Percentiles rank a stretch among this genome's conserved stretches.
Evolutionary conservation across 1,140 invertebrate species (phyloP).

Genomic region (Triops cancriformis): DNA sequence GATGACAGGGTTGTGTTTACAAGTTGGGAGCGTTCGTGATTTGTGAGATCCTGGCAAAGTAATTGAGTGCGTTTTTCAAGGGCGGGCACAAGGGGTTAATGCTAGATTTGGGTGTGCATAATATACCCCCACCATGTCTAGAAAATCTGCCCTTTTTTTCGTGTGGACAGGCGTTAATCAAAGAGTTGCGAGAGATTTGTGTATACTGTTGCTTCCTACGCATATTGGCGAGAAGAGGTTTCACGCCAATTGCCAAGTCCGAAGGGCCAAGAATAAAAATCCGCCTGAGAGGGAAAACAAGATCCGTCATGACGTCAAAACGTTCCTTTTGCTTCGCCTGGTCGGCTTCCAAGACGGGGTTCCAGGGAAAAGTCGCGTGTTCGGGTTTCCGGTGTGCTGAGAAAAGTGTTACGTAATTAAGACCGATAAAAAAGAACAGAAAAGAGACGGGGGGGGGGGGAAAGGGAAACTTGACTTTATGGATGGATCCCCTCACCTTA

Average conservation of each 20-base stretch:
- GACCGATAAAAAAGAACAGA: constrained; percentile 6
- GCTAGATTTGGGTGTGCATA: neutral
- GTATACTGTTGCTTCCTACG: neutral
- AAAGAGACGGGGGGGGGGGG: neutral
- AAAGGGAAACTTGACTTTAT: too few species aligned
- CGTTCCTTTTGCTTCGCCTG: neutral
- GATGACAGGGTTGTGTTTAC: neutral
- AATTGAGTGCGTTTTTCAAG: neutral
- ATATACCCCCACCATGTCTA: neutral
- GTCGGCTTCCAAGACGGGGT: neutral
- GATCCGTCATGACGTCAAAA: constrained; percentile 5
- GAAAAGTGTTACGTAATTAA: constrained; percentile 4
- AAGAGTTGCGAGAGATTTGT: neutral
- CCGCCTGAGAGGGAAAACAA: neutral
- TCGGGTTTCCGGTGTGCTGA: neutral
- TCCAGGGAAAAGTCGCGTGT: neutral
- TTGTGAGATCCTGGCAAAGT: neutral
- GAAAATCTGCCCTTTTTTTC: neutral
- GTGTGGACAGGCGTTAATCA: neutral
- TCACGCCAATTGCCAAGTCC: neutral
- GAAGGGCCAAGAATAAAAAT: neutral
- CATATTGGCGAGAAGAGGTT: neutral
- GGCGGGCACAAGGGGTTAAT: neutral
- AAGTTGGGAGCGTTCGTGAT: neutral
- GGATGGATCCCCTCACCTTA: too few species aligned